A percentile compares a stretch with the other conserved stretches of the same genome.
Conservation (phyloP, 2,888 invertebrate genomes). For the Meiosimyza platycephala region DNA sequence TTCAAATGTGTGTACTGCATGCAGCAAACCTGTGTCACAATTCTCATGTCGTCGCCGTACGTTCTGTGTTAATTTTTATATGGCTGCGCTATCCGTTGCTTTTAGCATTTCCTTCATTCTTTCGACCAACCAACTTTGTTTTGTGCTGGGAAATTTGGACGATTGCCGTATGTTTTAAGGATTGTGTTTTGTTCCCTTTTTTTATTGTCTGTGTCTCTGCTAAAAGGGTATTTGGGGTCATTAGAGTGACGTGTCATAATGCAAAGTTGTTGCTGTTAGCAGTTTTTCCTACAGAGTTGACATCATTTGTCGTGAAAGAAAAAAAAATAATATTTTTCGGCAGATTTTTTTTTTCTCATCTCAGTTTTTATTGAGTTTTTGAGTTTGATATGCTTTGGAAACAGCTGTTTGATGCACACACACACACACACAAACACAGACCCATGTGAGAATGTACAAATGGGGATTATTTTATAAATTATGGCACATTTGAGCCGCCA, state of each 20-base stretch:
- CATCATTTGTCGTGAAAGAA: not conserved
- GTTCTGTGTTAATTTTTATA: too few species aligned
- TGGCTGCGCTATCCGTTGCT: too few species aligned
- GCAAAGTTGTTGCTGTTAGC: not conserved
- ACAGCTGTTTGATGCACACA: not conserved
- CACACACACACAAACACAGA: not conserved
- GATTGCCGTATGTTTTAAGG: too few species aligned
- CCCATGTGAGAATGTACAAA: not conserved
- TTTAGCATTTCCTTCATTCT: too few species aligned
- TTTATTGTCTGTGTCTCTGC: not conserved
- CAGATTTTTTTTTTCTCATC: too few species aligned
- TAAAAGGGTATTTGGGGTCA: conserved; percentile 1
- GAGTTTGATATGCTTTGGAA: not conserved
- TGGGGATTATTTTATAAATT: not conserved
- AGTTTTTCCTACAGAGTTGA: not conserved
- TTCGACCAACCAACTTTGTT: too few species aligned
- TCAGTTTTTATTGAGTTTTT: not conserved
- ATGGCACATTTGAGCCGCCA: too few species aligned
- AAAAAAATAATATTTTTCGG: not conserved
- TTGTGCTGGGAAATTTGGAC: too few species aligned
- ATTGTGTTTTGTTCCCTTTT: not conserved
- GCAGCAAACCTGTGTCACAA: not conserved
- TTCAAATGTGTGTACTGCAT: not conserved
- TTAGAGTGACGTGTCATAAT: not conserved
- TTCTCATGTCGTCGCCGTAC: not conserved